A percentile compares a stretch with the other conserved stretches of the same genome.
phyloP scores from a whole-genome alignment of 1,140 invertebrate genomes.

The Drosophila watanabei region DNA sequence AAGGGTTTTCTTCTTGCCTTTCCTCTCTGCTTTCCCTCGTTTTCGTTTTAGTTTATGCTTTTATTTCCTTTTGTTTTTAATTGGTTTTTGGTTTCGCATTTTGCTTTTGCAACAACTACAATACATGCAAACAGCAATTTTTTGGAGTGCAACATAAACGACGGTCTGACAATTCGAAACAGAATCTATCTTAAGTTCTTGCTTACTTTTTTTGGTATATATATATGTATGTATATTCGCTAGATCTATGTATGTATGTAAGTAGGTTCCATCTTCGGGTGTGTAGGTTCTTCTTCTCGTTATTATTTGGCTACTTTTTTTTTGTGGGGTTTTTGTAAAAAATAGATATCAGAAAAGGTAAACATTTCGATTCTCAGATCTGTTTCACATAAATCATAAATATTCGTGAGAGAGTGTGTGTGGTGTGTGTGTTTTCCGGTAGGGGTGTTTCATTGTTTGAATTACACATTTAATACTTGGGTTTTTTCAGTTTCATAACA shows the following conservation, averaged over 20 bases:
- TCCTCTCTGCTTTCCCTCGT: slow-evolving; percentile 3
- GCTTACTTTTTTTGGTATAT: slow-evolving; percentile 38
- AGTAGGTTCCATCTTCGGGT: slow-evolving; percentile 6
- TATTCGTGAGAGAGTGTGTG: slow-evolving; percentile 9
- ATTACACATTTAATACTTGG: slow-evolving; percentile 53
- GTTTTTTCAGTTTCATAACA: slow-evolving; percentile 22
- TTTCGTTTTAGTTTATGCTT: slow-evolving; percentile 5
- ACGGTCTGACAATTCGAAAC: slow-evolving; percentile 40
- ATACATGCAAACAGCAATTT: slow-evolving; percentile 60
- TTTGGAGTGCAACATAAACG: slow-evolving; percentile 56
- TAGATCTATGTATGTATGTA: slow-evolving; percentile 37
- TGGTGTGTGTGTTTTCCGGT: slow-evolving; percentile 59
- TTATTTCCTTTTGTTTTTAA: slow-evolving; percentile 15
- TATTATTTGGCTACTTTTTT: slow-evolving; percentile 59
- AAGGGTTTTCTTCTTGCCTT: slow-evolving; percentile 9
- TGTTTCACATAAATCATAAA: slow-evolving; percentile 10
- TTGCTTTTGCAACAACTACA: slow-evolving; percentile 63
- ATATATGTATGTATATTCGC: slow-evolving; percentile 39
- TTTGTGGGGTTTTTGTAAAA: slow-evolving; percentile 39
- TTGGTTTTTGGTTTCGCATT: slow-evolving; percentile 10
- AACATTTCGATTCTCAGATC: slow-evolving; percentile 21
- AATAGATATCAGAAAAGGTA: slow-evolving; percentile 17
- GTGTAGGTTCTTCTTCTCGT: slow-evolving; percentile 1
- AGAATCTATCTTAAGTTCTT: slow-evolving; percentile 25
- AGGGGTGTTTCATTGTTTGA: slow-evolving; percentile 78